These are phyloP conservation scores for Gisinianus flammeolus DNA, from an alignment of 2,888 invertebrate species.

Conservation along the genomic window DNA sequence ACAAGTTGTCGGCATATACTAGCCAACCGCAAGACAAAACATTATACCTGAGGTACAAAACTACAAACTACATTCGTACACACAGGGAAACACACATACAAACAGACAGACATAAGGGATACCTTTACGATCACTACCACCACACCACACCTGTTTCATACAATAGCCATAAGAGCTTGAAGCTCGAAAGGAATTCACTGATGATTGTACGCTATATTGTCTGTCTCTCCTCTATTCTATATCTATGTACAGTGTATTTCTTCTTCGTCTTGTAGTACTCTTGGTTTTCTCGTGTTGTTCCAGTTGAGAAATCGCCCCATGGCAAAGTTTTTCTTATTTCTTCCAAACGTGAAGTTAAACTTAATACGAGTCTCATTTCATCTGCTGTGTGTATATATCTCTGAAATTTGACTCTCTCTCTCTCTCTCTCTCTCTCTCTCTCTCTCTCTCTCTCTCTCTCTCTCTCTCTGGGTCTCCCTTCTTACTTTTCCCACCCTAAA, in stretches of 20 bases:
- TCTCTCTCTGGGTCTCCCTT: no score
- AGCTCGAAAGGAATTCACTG: slow-evolving; percentile 22
- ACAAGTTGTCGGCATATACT: slow-evolving; percentile 32
- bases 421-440: not conserved
- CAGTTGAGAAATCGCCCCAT: slow-evolving; percentile 43
- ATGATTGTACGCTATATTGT: not conserved
- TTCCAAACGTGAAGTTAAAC: not conserved
- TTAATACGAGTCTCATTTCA: not conserved
- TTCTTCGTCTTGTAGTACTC: not conserved
- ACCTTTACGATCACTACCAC: not conserved
- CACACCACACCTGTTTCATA: slow-evolving; percentile 28
- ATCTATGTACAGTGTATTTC: not conserved
- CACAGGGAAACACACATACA: not conserved
- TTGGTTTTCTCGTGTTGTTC: slow-evolving; percentile 32
- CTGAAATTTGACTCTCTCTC: not conserved
- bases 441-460: not conserved
- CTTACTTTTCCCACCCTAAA: not conserved
- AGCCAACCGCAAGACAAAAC: slow-evolving; percentile 18
- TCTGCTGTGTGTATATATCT: not conserved
- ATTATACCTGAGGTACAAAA: not conserved
- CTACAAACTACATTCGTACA: not conserved
- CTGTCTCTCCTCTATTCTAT: not conserved
- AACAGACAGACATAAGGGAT: not conserved
- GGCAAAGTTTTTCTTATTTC: slow-evolving; percentile 28
- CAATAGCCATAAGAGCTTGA: no score